These are phyloP conservation scores for Pocillopora verrucosa DNA, from an alignment of 64 coral and sea anemone genomes.

Conservation along the genomic window DNA sequence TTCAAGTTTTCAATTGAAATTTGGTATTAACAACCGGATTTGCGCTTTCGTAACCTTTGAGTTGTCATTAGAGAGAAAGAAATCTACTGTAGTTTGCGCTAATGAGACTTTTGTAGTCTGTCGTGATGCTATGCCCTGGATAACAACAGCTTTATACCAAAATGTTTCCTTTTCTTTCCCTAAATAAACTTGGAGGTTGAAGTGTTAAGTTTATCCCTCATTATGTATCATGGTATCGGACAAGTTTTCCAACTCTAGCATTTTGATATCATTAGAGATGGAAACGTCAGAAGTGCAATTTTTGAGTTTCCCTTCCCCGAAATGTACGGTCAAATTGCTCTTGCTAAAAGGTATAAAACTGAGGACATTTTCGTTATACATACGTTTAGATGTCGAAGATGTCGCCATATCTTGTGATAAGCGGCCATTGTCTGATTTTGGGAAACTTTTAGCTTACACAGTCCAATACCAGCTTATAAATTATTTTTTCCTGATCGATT, in stretches of 20 bases:
- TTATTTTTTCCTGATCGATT: not conserved
- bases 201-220: not conserved
- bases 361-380: not conserved
- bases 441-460: not conserved
- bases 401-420: slow-evolving; percentile 25
- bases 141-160: not conserved
- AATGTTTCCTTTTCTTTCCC: not conserved
- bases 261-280: not conserved
- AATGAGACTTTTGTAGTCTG: not conserved
- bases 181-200: not conserved
- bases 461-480: not conserved
- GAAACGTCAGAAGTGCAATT: not conserved
- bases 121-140: not conserved
- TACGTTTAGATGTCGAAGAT: slow-evolving; percentile 15
- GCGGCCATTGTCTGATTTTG: not conserved
- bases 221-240: not conserved
- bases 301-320: not conserved
- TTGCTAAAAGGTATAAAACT: not conserved
- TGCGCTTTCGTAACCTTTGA: not conserved
- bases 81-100: not conserved
- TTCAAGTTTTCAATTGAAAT: no score
- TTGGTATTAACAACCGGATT: not conserved
- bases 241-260: not conserved
- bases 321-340: not conserved
- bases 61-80: not conserved